Conservation (phyloP, 1,140 invertebrate genomes). For the Macrobrachium nipponense region DNA sequence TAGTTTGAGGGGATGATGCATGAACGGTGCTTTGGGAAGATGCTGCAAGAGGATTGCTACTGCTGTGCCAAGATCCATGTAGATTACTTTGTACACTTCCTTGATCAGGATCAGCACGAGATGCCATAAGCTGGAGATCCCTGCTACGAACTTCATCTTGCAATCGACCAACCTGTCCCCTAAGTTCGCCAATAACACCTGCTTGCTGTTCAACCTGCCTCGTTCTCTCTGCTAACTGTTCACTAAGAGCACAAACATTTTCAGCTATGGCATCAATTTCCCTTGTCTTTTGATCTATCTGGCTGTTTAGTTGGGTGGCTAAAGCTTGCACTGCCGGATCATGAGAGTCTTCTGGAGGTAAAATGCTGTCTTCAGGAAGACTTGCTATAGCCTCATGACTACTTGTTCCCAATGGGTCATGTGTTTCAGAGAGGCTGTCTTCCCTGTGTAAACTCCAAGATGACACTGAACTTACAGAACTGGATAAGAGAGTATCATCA, state of each 20-base stretch:
- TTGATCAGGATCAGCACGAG: slow-evolving; percentile 11
- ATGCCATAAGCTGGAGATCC: slow-evolving; percentile 22
- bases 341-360: slow-evolving; percentile 20
- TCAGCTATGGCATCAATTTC: slow-evolving; percentile 51
- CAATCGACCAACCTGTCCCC: slow-evolving; percentile 29
- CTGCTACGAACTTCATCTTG: slow-evolving; percentile 24
- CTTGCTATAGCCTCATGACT: slow-evolving; percentile 30
- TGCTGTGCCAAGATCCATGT: slow-evolving; percentile 24
- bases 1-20: slow-evolving; percentile 29
- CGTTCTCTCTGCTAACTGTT: slow-evolving; percentile 27
- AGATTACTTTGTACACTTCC: slow-evolving; percentile 1
- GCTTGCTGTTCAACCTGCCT: slow-evolving; percentile 34
- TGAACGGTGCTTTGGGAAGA: slow-evolving; percentile 37
- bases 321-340: slow-evolving; percentile 33
- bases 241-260: slow-evolving; percentile 38
- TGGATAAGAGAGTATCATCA: slow-evolving; percentile 28
- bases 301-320: slow-evolving; percentile 31
- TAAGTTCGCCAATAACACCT: slow-evolving; percentile 34
- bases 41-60: slow-evolving; percentile 16
- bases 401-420: slow-evolving; percentile 23
- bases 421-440: slow-evolving; percentile 48
- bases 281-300: slow-evolving; percentile 39
- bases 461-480: slow-evolving; percentile 41
- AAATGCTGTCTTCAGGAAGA: slow-evolving; percentile 21
- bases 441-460: slow-evolving; percentile 52